Percentiles rank a stretch among this genome's conserved stretches.
phyloP scores from a whole-genome alignment of 2,888 invertebrate species.

The Psylliodes chrysocephalus region DNA sequence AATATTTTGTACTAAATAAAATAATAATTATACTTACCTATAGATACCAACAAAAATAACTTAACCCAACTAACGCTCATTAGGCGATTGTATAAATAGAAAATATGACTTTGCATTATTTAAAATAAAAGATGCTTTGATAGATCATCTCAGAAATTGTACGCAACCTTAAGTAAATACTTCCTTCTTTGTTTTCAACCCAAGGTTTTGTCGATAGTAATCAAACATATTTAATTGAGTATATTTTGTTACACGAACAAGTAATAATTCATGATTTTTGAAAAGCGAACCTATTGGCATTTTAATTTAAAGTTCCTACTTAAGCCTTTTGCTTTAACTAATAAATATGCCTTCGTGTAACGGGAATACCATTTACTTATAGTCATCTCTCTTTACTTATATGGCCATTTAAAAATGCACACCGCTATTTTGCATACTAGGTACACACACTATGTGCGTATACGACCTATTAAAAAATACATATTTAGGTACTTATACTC shows the following conservation, averaged over 20 bases:
- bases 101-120: no score
- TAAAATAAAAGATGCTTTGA: neutral
- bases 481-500: no score
- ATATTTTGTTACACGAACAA: constrained; percentile 35
- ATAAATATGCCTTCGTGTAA: constrained; percentile 54
- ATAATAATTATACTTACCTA: no score
- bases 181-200: constrained; percentile 39
- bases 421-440: constrained; percentile 49
- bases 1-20: no score
- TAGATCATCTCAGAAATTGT: neutral
- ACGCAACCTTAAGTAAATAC: constrained; percentile 13
- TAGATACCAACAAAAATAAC: no score
- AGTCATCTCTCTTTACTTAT: constrained; percentile 52
- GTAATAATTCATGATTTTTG: constrained; percentile 40
- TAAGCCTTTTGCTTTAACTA: constrained; percentile 49
- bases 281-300: constrained; percentile 42
- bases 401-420: constrained; percentile 50
- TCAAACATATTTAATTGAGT: constrained; percentile 42
- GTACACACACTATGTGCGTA: constrained; percentile 30
- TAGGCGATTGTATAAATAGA: no score
- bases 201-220: constrained; percentile 27
- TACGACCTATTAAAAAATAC: no score
- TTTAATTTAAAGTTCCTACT: constrained; percentile 50
- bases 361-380: constrained; percentile 54
- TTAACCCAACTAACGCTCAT: no score